A percentile compares a stretch with the other conserved stretches of the same genome.
These are phyloP conservation scores for Pogonocichla stellata DNA, from an alignment of 2,113 vertebrate genomes.

Conservation along the genomic window DNA sequence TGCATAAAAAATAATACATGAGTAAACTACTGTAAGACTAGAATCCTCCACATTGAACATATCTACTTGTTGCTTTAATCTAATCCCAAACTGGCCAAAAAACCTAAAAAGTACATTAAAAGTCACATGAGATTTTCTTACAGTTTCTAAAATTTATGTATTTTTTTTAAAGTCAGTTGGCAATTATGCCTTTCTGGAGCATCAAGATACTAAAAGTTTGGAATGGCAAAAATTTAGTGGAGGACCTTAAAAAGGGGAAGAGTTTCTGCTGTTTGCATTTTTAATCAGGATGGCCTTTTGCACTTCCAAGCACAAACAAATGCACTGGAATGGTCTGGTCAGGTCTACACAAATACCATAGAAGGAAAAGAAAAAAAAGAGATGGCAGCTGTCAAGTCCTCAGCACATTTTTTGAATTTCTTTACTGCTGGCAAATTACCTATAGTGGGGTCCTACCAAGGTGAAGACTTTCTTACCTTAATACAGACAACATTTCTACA, in stretches of 20 bases:
- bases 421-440: neutral
- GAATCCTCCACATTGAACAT: neutral
- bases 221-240: neutral
- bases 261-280: neutral
- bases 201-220: neutral
- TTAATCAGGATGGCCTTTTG: neutral
- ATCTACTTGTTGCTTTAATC: neutral
- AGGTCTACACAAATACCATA: neutral
- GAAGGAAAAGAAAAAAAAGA: neutral
- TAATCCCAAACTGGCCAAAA: neutral
- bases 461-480: neutral
- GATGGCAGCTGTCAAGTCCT: neutral
- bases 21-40: neutral
- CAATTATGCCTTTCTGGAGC: neutral
- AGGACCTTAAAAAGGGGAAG: neutral
- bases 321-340: neutral
- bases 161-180: neutral
- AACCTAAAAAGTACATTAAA: neutral
- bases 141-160: neutral
- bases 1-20: neutral
- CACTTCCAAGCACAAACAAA: neutral
- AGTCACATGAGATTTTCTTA: neutral
- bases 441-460: neutral
- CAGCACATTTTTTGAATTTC: neutral
- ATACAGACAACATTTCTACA: neutral